phyloP scores from a whole-genome alignment of 2,113 vertebrate genomes.

The Rhipidura dahli region DNA sequence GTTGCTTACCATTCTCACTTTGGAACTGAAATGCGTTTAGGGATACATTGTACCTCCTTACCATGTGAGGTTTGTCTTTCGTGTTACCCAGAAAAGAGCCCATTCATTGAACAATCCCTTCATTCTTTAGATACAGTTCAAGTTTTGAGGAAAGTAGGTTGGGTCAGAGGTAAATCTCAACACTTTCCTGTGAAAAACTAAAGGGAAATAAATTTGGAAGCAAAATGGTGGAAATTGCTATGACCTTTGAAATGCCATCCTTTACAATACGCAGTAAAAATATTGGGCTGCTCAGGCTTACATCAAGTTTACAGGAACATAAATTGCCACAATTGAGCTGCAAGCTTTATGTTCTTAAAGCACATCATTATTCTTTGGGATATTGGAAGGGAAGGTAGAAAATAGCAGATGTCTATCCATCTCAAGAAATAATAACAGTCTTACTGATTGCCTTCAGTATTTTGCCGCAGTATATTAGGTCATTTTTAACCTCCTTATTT shows the following conservation, averaged over 20 bases:
- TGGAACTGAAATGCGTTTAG: constrained; percentile 5
- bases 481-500: constrained; percentile 11
- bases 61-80: background rate
- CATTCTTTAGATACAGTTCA: background rate
- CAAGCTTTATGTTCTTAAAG: constrained; percentile 63
- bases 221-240: background rate
- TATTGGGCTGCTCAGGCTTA: background rate
- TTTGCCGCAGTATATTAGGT: background rate
- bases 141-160: background rate
- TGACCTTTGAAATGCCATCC: constrained; percentile 5
- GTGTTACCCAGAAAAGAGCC: background rate
- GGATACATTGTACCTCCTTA: background rate
- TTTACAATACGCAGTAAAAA: constrained; percentile 19
- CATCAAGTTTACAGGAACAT: constrained; percentile 43
- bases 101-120: background rate
- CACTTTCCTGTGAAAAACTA: background rate
- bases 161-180: constrained; percentile 9
- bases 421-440: constrained; percentile 38
- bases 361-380: constrained; percentile 49
- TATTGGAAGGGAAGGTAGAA: constrained; percentile 36
- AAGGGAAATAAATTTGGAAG: constrained; percentile 15
- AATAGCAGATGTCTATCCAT: constrained; percentile 53
- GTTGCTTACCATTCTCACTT: constrained; percentile 19
- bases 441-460: constrained; percentile 20
- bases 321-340: constrained; percentile 45